These are phyloP conservation scores for Tupaia chinensis DNA, from an alignment of 2,113 vertebrate genomes.

Conservation along the genomic window DNA sequence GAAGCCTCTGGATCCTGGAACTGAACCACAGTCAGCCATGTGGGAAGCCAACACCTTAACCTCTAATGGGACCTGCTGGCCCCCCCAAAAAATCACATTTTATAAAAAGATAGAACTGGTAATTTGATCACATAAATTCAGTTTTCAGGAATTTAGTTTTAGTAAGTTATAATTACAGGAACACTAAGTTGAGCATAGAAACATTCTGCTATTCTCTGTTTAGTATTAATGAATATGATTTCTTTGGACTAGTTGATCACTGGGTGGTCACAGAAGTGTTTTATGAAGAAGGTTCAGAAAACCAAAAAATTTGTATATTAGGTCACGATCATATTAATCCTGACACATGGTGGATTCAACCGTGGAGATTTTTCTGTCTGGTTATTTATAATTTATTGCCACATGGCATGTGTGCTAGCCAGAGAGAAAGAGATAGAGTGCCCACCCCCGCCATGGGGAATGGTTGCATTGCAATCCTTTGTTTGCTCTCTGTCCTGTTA, in stretches of 20 bases:
- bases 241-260: not conserved
- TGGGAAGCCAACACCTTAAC: no score
- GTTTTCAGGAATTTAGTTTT: not conserved
- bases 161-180: conserved; percentile 29
- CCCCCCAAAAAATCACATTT: no score
- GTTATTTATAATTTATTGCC: no score
- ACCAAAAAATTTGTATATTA: not conserved
- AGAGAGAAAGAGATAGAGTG: no score
- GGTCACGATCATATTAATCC: not conserved
- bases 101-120: not conserved
- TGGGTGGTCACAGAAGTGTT: not conserved
- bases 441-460: no score
- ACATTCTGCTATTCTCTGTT: not conserved
- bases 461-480: no score
- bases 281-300: not conserved
- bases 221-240: not conserved
- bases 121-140: not conserved
- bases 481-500: no score
- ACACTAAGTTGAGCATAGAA: not conserved
- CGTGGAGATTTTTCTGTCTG: not conserved
- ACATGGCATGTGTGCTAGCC: no score
- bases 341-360: not conserved
- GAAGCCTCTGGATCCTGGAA: no score
- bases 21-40: no score
- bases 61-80: no score